A percentile compares a stretch with the other conserved stretches of the same genome.
Evolutionary conservation across 2,888 invertebrate species (phyloP).

Genomic region (Danaus chrysippus): DNA sequence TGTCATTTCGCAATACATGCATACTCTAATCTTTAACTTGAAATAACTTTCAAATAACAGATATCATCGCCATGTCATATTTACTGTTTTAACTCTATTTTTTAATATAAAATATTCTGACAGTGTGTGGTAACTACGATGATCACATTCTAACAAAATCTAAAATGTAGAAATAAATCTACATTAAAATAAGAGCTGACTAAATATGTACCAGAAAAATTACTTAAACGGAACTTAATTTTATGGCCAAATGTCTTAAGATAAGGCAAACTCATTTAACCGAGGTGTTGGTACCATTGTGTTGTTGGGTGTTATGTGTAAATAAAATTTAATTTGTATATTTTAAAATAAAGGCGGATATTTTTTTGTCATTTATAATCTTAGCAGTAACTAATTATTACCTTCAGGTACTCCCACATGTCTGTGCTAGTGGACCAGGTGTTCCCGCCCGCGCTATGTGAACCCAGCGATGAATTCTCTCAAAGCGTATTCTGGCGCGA

Average conservation of each 20-base stretch:
- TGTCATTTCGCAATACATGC: conserved; percentile 37
- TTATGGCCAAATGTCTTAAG: no score
- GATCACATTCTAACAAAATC: not conserved
- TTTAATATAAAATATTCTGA: conserved; percentile 23
- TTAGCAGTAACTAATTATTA: no score
- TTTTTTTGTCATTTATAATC: no score
- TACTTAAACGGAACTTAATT: no score
- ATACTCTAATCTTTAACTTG: conserved; percentile 19
- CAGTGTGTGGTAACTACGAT: conserved; percentile 1
- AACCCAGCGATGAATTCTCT: conserved; percentile 84
- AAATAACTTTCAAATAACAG: conserved; percentile 46
- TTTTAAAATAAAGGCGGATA: no score
- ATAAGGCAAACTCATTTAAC: not conserved
- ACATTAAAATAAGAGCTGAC: not conserved
- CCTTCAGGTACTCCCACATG: conserved; percentile 93
- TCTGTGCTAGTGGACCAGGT: conserved; percentile 96
- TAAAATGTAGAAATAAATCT: not conserved
- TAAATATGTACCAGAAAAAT: no score
- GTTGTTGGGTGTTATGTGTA: not conserved
- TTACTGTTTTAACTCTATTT: conserved; percentile 37
- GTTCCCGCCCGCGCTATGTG: conserved; percentile 89
- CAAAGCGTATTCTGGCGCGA: conserved; percentile 96
- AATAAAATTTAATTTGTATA: not conserved
- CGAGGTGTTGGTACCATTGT: conserved; percentile 23
- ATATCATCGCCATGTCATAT: conserved; percentile 70